Evolutionary conservation across 2,797 vertebrate genomes (phyloP).

Genomic region (Falco columbarius): DNA sequence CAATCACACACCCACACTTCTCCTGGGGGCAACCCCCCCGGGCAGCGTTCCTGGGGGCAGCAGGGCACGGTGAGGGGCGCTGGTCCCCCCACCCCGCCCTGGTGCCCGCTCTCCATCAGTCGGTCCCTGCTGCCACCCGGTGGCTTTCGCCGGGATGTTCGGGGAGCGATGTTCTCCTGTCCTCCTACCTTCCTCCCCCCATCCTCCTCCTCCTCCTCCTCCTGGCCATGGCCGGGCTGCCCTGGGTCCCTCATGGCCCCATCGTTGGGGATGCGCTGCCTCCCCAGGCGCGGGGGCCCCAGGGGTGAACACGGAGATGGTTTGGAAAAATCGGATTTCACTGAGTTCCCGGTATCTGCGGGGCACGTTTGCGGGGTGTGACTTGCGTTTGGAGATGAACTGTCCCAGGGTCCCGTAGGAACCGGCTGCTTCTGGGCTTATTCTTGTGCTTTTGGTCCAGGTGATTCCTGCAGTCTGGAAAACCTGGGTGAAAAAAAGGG

Average conservation of each 20-base stretch:
- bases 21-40: too few species aligned
- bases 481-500: not conserved
- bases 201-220: not conserved
- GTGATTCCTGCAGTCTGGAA: not conserved
- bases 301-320: not conserved
- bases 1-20: too few species aligned
- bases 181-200: not conserved
- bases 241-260: too few species aligned
- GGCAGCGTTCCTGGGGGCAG: too few species aligned
- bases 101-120: not conserved
- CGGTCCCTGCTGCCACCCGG: slow-evolving; percentile 43
- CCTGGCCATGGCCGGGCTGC: not conserved
- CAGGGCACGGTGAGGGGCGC: too few species aligned
- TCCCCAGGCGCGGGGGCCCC: too few species aligned
- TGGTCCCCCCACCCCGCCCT: not conserved
- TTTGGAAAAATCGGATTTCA: rapidly evolving
- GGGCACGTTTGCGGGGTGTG: not conserved
- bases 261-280: not conserved
- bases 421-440: not conserved
- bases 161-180: too few species aligned
- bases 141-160: not conserved
- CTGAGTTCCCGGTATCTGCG: rapidly evolving
- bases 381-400: not conserved
- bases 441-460: not conserved
- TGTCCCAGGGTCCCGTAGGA: too few species aligned